phyloP scores from a whole-genome alignment of 2,113 vertebrate genomes.

The Macquaria australasica region DNA sequence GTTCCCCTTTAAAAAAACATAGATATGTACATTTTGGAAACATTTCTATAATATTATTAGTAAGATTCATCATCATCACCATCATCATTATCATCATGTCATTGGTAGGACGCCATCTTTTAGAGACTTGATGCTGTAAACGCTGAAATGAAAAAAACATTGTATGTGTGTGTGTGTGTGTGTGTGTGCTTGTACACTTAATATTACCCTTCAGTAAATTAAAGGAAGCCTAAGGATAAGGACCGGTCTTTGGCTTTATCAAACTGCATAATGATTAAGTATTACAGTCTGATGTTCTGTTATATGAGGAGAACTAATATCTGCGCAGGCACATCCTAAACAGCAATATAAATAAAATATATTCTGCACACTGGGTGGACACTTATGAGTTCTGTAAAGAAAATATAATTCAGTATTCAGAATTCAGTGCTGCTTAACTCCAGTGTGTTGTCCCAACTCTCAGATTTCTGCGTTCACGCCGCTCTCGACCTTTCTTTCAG shows the following conservation, averaged over 20 bases:
- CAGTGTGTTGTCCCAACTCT: not conserved
- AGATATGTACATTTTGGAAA: not conserved
- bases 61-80: not conserved
- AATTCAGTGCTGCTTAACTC: not conserved
- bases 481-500: constrained; percentile 5
- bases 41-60: not conserved
- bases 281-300: not conserved
- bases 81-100: not conserved
- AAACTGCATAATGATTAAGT: constrained; percentile 8
- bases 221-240: not conserved
- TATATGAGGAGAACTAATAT: not conserved
- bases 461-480: constrained; percentile 17
- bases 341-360: constrained; percentile 5
- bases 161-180: too few species aligned
- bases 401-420: not conserved
- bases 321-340: not conserved
- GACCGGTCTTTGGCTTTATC: not conserved
- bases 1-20: not conserved
- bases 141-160: not conserved
- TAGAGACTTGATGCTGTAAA: not conserved
- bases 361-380: not conserved
- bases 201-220: not conserved
- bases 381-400: not conserved
- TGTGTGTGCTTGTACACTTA: not conserved
- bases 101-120: not conserved